Conservation (phyloP, 2,888 invertebrate genomes). For the Rotaria socialis region DNA sequence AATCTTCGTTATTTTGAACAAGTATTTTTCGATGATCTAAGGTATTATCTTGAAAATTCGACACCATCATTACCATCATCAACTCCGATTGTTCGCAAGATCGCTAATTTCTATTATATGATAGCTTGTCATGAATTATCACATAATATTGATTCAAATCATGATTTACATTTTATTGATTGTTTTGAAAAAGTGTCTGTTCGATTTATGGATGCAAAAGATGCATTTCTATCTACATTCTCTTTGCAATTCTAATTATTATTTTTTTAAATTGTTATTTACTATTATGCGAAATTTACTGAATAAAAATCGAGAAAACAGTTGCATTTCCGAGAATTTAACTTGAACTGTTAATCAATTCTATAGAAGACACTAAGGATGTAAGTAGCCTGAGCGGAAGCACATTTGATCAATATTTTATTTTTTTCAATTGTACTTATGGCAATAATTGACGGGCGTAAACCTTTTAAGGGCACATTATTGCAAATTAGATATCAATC, state of each 20-base stretch:
- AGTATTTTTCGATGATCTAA: background rate
- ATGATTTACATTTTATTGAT: background rate
- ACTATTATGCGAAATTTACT: no score
- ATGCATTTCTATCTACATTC: background rate
- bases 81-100: background rate
- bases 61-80: background rate
- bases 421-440: no score
- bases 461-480: no score
- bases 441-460: no score
- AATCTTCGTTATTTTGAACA: background rate
- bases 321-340: no score
- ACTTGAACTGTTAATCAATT: no score
- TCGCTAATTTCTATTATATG: background rate
- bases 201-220: background rate
- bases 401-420: no score
- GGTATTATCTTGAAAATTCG: background rate
- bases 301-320: no score
- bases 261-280: no score
- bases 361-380: no score
- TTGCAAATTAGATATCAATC: no score
- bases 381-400: no score
- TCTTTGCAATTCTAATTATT: background rate
- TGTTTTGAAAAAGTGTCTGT: background rate
- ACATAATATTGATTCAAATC: background rate
- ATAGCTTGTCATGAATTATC: background rate